A percentile compares a stretch with the other conserved stretches of the same genome.
Evolutionary conservation across 2,888 invertebrate genomes (phyloP).

Genomic region (Ctena decussata): DNA sequence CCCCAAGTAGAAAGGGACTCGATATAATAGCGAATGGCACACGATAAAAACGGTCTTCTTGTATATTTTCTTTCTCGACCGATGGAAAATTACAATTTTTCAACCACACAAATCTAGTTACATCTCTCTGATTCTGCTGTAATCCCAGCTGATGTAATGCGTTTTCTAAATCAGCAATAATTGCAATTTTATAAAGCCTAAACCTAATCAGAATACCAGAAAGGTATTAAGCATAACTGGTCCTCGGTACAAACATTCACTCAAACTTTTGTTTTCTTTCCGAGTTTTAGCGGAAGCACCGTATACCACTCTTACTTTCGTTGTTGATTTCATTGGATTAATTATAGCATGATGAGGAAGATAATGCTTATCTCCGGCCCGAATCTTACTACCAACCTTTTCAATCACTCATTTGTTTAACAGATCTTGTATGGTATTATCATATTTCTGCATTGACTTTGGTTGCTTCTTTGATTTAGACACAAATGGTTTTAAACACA

Average conservation of each 20-base stretch:
- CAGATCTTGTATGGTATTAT: constrained; percentile 29
- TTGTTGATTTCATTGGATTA: constrained; percentile 14
- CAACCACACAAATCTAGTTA: constrained; percentile 26
- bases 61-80: not conserved
- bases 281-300: constrained; percentile 20
- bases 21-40: constrained; percentile 21
- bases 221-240: constrained; percentile 24
- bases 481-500: constrained; percentile 27
- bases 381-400: not conserved
- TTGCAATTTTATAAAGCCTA: constrained; percentile 8
- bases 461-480: constrained; percentile 6
- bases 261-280: constrained; percentile 17
- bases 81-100: not conserved
- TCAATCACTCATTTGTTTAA: constrained; percentile 35
- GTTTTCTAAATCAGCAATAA: constrained; percentile 29
- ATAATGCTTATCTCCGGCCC: constrained; percentile 23
- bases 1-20: constrained; percentile 20
- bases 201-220: constrained; percentile 31
- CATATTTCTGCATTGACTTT: constrained; percentile 19
- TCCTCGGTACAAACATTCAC: constrained; percentile 38
- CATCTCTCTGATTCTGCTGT: constrained; percentile 15
- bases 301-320: constrained; percentile 15
- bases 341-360: constrained; percentile 37
- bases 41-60: constrained; percentile 2
- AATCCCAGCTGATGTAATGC: constrained; percentile 27